Evolutionary conservation across 2,797 vertebrate species (phyloP).

Genomic region (Neosalanx taihuensis): DNA sequence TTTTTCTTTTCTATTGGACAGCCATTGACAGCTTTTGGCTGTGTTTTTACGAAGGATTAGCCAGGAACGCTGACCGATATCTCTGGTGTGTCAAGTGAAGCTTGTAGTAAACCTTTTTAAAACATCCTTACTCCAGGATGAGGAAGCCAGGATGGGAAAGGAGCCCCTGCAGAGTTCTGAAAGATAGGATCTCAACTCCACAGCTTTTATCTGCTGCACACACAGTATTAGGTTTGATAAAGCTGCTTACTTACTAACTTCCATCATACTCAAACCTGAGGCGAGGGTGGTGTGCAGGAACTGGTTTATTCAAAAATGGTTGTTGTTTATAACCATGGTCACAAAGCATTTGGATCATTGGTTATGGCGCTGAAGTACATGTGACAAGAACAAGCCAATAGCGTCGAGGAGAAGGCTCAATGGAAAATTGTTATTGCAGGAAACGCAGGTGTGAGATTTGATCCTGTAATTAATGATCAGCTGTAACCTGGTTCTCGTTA

Average conservation of each 20-base stretch:
- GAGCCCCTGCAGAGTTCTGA: slow-evolving; percentile 11
- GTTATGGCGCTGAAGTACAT: too few species aligned
- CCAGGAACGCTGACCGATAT: slow-evolving; percentile 39
- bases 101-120: slow-evolving; percentile 33
- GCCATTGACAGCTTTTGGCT: slow-evolving; percentile 20
- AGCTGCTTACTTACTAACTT: slow-evolving; percentile 32
- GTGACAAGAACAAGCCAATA: too few species aligned
- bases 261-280: background rate
- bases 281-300: too few species aligned
- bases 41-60: slow-evolving; percentile 32
- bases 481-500: background rate
- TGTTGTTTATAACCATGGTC: background rate
- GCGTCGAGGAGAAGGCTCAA: too few species aligned
- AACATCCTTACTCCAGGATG: slow-evolving; percentile 27
- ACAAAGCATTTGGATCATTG: too few species aligned
- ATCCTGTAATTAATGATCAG: background rate
- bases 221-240: slow-evolving; percentile 31
- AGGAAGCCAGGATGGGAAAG: slow-evolving; percentile 18
- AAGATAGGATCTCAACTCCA: slow-evolving; percentile 15
- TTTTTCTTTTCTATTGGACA: slow-evolving; percentile 21
- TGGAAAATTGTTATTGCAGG: too few species aligned
- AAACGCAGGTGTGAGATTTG: background rate
- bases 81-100: slow-evolving; percentile 34
- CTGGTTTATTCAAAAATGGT: background rate
- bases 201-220: slow-evolving; percentile 22